These are phyloP conservation scores for Manduca sexta DNA, from an alignment of 1,140 invertebrate species.

Conservation along the genomic window DNA sequence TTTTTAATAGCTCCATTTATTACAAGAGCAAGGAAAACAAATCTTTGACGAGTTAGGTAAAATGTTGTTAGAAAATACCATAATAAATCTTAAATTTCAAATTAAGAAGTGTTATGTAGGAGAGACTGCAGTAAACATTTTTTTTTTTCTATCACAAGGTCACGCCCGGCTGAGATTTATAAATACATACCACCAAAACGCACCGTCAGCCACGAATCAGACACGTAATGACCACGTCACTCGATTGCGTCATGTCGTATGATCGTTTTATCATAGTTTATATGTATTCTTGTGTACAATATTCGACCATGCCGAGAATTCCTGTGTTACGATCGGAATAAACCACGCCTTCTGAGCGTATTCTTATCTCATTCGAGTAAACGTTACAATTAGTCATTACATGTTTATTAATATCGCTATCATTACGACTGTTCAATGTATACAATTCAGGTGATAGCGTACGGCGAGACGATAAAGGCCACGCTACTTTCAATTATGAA, in stretches of 20 bases:
- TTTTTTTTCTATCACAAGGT: constrained; percentile 1
- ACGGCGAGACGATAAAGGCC: too few species aligned
- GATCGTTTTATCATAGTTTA: constrained; percentile 30
- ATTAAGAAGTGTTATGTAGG: too few species aligned
- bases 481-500: too few species aligned
- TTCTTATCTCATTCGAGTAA: constrained; percentile 16
- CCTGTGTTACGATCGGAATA: constrained; percentile 17
- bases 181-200: constrained; percentile 7
- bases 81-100: too few species aligned
- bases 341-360: constrained; percentile 16
- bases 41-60: not conserved
- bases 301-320: constrained; percentile 10
- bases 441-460: not conserved
- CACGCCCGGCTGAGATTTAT: constrained; percentile 4
- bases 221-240: constrained; percentile 41
- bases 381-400: constrained; percentile 17
- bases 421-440: not conserved
- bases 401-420: constrained; percentile 18
- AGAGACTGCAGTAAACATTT: too few species aligned
- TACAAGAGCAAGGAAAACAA: too few species aligned
- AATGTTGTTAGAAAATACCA: not conserved
- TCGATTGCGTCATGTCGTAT: constrained; percentile 53
- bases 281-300: not conserved
- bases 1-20: too few species aligned
- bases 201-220: constrained; percentile 4